A percentile compares a stretch with the other conserved stretches of the same genome.
These are phyloP conservation scores for Ormyrus thymus DNA, from an alignment of 2,888 invertebrate genomes.

Conservation along the genomic window DNA sequence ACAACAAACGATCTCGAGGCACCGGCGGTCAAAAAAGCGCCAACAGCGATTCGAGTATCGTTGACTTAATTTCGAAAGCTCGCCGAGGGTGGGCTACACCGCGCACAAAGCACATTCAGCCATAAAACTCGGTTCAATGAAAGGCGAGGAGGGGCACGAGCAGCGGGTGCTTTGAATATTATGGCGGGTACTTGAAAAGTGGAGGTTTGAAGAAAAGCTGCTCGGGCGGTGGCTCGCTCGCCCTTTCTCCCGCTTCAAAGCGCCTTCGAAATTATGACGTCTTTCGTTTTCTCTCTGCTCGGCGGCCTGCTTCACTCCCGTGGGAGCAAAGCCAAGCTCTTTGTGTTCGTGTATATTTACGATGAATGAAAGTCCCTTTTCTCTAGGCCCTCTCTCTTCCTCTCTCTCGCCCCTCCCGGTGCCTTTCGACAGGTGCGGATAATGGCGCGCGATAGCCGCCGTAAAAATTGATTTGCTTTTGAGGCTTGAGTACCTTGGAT, in stretches of 20 bases:
- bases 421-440: conserved; percentile 33
- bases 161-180: conserved; percentile 55
- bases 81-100: no score
- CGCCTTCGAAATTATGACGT: conserved; percentile 38
- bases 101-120: background rate
- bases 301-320: background rate
- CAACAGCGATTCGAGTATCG: background rate
- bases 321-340: background rate
- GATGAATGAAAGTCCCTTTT: conserved; percentile 10
- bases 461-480: conserved; percentile 23
- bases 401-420: background rate
- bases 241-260: conserved; percentile 13
- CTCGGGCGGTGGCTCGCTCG: background rate
- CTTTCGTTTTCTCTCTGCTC: conserved; percentile 3
- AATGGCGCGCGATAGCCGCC: conserved; percentile 12
- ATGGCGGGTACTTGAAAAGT: conserved; percentile 54
- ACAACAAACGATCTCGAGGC: background rate
- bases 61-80: conserved; percentile 2
- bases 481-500: no score
- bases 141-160: conserved; percentile 26
- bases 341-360: background rate
- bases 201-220: conserved; percentile 48
- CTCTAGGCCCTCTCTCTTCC: no score
- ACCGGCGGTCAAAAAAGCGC: no score
- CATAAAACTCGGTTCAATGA: conserved; percentile 7